Evolutionary conservation across 2,113 vertebrate genomes (phyloP).

Genomic region (Atherinomorus stipes): DNA sequence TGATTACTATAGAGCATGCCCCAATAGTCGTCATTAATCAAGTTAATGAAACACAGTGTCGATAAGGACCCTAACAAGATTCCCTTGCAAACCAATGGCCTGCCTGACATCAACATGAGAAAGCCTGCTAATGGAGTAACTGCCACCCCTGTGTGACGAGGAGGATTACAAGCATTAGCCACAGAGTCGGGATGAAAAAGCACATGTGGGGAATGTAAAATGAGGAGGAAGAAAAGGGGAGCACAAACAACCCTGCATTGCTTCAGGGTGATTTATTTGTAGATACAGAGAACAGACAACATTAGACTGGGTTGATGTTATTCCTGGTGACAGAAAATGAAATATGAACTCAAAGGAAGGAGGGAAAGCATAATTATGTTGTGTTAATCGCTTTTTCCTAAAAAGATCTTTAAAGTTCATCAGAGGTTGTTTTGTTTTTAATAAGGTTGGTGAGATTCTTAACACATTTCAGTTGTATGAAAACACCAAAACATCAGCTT

Average conservation of each 20-base stretch:
- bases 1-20: slow-evolving; percentile 72
- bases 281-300: slow-evolving; percentile 34
- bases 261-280: slow-evolving; percentile 62
- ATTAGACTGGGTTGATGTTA: slow-evolving; percentile 40
- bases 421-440: slow-evolving; percentile 1
- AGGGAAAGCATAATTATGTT: background rate
- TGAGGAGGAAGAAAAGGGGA: slow-evolving; percentile 24
- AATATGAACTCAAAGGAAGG: slow-evolving; percentile 15
- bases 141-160: slow-evolving; percentile 58
- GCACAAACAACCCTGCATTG: slow-evolving; percentile 46
- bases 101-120: slow-evolving; percentile 73
- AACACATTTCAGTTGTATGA: background rate
- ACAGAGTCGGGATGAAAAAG: slow-evolving; percentile 52
- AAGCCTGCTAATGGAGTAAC: slow-evolving; percentile 70
- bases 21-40: slow-evolving; percentile 79
- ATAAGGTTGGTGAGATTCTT: background rate
- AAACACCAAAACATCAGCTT: slow-evolving; percentile 8
- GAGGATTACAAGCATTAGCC: slow-evolving; percentile 66
- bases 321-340: slow-evolving; percentile 28
- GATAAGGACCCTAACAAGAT: slow-evolving; percentile 77
- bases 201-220: slow-evolving; percentile 59
- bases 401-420: slow-evolving; percentile 15
- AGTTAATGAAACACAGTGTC: slow-evolving; percentile 81
- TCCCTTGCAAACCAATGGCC: slow-evolving; percentile 62
- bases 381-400: slow-evolving; percentile 11